Evolutionary conservation across 1,140 invertebrate species (phyloP).

Genomic region (Philaenus spumarius): DNA sequence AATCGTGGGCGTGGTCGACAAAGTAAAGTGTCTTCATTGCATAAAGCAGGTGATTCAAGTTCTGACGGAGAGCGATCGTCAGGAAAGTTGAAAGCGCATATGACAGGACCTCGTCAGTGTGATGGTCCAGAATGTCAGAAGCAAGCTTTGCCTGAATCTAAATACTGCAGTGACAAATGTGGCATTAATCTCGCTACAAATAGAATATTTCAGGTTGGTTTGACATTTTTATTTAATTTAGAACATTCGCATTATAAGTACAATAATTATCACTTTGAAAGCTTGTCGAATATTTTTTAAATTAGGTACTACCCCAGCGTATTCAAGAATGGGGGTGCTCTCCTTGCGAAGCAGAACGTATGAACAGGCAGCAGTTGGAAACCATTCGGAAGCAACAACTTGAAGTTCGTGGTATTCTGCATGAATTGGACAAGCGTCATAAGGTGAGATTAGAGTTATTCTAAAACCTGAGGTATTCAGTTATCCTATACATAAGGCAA

Average conservation of each 20-base stretch:
- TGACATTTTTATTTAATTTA: conserved; percentile 8
- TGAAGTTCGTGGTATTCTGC: conserved; percentile 64
- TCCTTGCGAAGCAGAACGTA: conserved; percentile 79
- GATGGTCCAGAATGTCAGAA: conserved; percentile 82
- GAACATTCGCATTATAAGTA: neutral
- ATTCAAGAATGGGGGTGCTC: conserved; percentile 92
- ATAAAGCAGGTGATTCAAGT: conserved; percentile 39
- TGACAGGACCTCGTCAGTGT: conserved; percentile 58
- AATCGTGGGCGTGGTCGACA: neutral
- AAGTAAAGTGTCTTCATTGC: neutral
- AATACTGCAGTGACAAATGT: conserved; percentile 94
- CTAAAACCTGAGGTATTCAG: no score
- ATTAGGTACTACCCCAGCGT: conserved; percentile 75
- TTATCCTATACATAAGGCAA: no score
- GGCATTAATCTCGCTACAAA: conserved; percentile 85
- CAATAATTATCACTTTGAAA: conserved; percentile 6
- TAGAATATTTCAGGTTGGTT: conserved; percentile 66
- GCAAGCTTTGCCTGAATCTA: conserved; percentile 72
- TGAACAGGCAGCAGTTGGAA: conserved; percentile 76
- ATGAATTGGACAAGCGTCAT: conserved; percentile 69
- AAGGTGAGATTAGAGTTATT: conserved; percentile 37
- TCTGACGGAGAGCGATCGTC: conserved; percentile 45
- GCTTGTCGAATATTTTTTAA: conserved; percentile 11
- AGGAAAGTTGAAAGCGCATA: conserved; percentile 30
- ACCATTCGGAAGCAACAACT: conserved; percentile 71